Conservation (phyloP, 2,888 invertebrate species). For the Salpingus planirostris region DNA sequence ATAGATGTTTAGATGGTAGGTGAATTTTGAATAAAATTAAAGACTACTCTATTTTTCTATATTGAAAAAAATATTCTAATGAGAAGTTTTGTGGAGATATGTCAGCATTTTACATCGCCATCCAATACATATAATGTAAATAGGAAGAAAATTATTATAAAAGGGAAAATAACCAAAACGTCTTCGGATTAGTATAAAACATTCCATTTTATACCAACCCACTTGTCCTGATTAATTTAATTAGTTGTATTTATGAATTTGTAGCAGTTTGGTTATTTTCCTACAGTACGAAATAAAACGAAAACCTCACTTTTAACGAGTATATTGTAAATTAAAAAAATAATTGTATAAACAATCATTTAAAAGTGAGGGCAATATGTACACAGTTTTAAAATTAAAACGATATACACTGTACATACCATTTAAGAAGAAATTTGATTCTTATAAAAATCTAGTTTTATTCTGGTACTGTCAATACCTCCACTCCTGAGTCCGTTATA, state of each 20-base stretch:
- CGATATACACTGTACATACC: slow-evolving; percentile 30
- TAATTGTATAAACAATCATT: slow-evolving; percentile 19
- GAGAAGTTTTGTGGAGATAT: slow-evolving; percentile 35
- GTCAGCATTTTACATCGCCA: slow-evolving; percentile 33
- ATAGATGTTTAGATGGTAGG: no score
- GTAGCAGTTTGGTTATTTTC: slow-evolving; percentile 38
- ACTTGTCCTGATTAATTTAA: no score
- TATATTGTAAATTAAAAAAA: slow-evolving; percentile 24
- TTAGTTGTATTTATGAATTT: no score
- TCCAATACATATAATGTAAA: slow-evolving; percentile 35
- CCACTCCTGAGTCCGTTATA: slow-evolving; percentile 66
- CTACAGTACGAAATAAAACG: no score
- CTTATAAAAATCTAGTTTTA: slow-evolving; percentile 14
- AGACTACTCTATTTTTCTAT: slow-evolving; percentile 24
- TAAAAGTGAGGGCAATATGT: slow-evolving; percentile 33
- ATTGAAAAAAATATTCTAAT: slow-evolving; percentile 18
- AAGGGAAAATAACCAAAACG: slow-evolving; percentile 36
- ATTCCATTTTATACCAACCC: slow-evolving; percentile 41
- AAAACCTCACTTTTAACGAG: slow-evolving; percentile 29
- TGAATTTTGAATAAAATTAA: slow-evolving; percentile 2
- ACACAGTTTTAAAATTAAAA: slow-evolving; percentile 28
- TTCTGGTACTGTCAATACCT: slow-evolving; percentile 59
- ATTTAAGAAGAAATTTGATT: slow-evolving; percentile 20
- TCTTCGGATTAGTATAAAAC: slow-evolving; percentile 30
- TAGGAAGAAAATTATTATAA: slow-evolving; percentile 21